Conservation (phyloP, 2,113 vertebrate genomes). For the Rhinogobius similis region DNA sequence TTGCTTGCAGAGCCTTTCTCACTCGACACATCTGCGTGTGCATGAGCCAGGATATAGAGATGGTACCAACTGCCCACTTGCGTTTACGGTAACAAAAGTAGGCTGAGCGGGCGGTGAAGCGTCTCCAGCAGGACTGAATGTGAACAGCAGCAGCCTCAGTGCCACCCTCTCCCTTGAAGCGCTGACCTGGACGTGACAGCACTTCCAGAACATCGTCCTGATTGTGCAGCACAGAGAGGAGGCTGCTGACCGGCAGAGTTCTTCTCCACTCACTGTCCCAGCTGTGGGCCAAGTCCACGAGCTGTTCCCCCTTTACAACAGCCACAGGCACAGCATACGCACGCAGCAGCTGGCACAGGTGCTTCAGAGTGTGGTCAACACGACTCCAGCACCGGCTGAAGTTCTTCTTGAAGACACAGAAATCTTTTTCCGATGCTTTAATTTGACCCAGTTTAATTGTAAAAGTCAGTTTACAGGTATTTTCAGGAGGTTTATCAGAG, state of each 20-base stretch:
- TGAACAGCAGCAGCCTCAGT: constrained; percentile 63
- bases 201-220: constrained; percentile 60
- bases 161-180: constrained; percentile 80
- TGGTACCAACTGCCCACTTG: constrained; percentile 83
- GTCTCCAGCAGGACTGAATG: constrained; percentile 81
- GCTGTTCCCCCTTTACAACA: constrained; percentile 63
- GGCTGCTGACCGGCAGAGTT: constrained; percentile 36
- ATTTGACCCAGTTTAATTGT: constrained; percentile 69
- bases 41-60: constrained; percentile 77
- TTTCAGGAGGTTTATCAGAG: constrained; percentile 6
- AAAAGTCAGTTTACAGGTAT: constrained; percentile 46
- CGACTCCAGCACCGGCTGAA: constrained; percentile 74
- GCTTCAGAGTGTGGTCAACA: constrained; percentile 65
- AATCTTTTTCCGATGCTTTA: constrained; percentile 69
- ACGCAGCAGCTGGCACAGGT: constrained; percentile 73
- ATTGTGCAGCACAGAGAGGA: constrained; percentile 80
- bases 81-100: constrained; percentile 60
- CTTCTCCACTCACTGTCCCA: constrained; percentile 51
- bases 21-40: constrained; percentile 64
- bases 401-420: constrained; percentile 77
- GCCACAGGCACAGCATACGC: constrained; percentile 79
- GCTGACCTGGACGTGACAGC: constrained; percentile 75
- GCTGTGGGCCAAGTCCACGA: constrained; percentile 61
- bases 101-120: constrained; percentile 56
- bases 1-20: constrained; percentile 76